Base-by-base conservation (phyloP, 2,888 invertebrate genomes). In the Tribolium freemani region DNA sequence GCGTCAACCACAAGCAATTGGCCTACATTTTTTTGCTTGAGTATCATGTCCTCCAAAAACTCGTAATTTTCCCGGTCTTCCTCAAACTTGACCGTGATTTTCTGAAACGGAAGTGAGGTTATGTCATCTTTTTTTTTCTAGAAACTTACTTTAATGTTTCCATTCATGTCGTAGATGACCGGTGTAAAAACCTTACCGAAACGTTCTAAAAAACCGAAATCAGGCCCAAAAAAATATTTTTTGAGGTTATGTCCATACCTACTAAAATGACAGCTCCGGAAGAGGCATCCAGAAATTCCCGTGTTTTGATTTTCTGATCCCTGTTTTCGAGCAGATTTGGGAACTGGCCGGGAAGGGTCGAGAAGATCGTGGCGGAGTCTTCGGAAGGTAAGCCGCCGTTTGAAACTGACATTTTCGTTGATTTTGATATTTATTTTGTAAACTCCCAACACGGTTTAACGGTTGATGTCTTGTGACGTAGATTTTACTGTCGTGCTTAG, bases 111-210 rank as follows among this genome's bases (percentile, higher is more conserved):
- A 45, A 44, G n/a, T 60, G 48, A 26, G 54, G 61, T 72, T 72
- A 71, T 13, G 56, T 76, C 86, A 85, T 76, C 88, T 88, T 53
- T 86, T 88, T 71, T 93, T 86, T 90, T 2, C 92, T 93, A 92
- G 93, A 76, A 67, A 85, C 88, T 89, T 87, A 93, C 94, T 84
- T 91, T 89, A 77, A 94, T 91, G 85, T 94, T 94, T 79, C 92
- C 92, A 86, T 90, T 90, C 90, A 95, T 93, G 82, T 95, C 94
- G 85, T 90, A 90, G 80, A 91, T 92, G 46, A 94, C 91, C 21
- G 94, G 93, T 53, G 91, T 88, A 85, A 94, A 94, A 10, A 91
- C 87, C 85, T 90, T 92, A 60, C 94, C 94, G 83, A 94, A 90
- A 77, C 70, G 74, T 44, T 70, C 66, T 67, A 11, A n/a, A 60